Base-by-base conservation (phyloP, 2,797 vertebrate species). In the Syngnathus rostellatus region DNA sequence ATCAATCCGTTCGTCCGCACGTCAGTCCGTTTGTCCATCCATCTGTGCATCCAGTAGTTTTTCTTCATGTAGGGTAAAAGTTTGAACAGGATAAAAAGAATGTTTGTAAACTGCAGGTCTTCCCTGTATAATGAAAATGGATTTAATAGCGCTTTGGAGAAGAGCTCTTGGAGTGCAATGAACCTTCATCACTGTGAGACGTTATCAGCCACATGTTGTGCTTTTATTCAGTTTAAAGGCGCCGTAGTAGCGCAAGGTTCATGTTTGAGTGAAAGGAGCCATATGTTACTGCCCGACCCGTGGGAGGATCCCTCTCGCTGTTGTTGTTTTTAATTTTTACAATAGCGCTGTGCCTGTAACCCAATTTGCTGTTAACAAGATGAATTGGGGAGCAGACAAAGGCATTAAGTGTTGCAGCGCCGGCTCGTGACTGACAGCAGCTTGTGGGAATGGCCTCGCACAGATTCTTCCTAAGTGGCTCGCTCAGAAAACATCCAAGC, bases 281-380 rank as follows among this genome's bases (percentile, higher is more conserved):
- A 85, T 89, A 86, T 83, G 84, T 87, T 86, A 85, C 82, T 79
- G 77, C 64, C 69, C n/a, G 70, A 80, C 59, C 76, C 78, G 73
- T 81, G 82, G 83, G 84, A 84, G 79, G 80, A 73, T 78, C 82
- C 77, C 74, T 77, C 77, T 77, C 66, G 45, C 72, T 45, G 21
- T 71, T 69, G 64, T 64, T 63, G 48, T 53, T 68, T 69, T 73
- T 81, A 72, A 76, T 83, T 85, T 88, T 85, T 78, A 84, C 87
- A 89, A 89, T 89, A 88, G 84, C 81, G 84, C 69, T 75, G 84
- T 72, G 83, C 83, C 88, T 89, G 79, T 90, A 86, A 87, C 87
- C 89, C 89, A 91, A 90, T 91, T 92, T 92, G 90, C 89, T 89
- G 88, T 89, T 92, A 93, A 92, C 89, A 90, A 92, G 91, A 91